Percentiles rank a stretch among this genome's conserved stretches.
These are phyloP conservation scores for Eupithecia subumbrata DNA, from an alignment of 2,888 invertebrate genomes.

Conservation along the genomic window DNA sequence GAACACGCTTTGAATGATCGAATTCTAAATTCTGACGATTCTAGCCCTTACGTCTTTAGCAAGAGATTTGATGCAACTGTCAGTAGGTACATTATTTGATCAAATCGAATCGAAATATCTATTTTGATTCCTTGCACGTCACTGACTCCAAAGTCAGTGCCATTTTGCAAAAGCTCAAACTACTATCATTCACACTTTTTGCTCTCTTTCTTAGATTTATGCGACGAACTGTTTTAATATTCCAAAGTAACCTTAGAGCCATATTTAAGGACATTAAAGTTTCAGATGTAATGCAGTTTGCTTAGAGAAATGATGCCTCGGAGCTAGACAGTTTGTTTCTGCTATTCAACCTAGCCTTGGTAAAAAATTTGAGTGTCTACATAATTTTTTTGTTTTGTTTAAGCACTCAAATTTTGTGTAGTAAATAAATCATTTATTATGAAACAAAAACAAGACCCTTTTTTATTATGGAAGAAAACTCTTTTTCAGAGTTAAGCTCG, in stretches of 20 bases:
- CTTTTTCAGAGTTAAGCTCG: too few species aligned
- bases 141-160: neutral
- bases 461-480: too few species aligned
- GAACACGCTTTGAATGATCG: neutral
- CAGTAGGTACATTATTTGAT: neutral
- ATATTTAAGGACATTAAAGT: slow-evolving; percentile 19
- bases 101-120: too few species aligned
- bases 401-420: too few species aligned
- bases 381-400: too few species aligned
- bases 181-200: slow-evolving; percentile 32
- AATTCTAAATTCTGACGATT: neutral
- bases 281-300: neutral
- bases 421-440: too few species aligned
- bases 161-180: slow-evolving; percentile 17
- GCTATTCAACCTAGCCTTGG: neutral
- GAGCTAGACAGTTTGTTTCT: neutral
- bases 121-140: neutral
- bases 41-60: neutral
- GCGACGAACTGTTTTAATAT: slow-evolving; percentile 15
- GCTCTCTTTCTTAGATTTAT: slow-evolving; percentile 19
- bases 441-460: too few species aligned
- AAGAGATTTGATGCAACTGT: neutral
- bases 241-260: slow-evolving; percentile 7
- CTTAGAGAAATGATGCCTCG: neutral
- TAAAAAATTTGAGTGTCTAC: neutral